Base-by-base conservation (phyloP, 2,113 vertebrate genomes). In the Kryptolebias marmoratus region DNA sequence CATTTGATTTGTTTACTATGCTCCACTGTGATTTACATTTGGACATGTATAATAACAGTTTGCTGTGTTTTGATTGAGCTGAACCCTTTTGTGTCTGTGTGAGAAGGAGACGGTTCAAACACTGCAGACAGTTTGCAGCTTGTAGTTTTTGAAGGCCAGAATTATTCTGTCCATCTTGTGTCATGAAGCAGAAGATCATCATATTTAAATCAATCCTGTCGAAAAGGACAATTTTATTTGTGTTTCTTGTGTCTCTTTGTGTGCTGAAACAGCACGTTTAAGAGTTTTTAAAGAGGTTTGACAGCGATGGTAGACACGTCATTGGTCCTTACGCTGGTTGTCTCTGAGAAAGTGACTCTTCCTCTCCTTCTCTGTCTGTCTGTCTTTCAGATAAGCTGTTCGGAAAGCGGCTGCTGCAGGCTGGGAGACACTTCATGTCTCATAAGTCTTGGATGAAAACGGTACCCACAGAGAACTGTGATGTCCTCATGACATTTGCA, bases 371-470 rank as follows among this genome's bases (percentile, higher is more conserved):
- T 71, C 1, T 77, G 56, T 68, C 14, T 77, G 52, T 79, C 16
- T 71, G 48, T 56, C 54, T 79, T 77, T 69, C 93, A 99, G 97
- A 99, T 90, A 98, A 98, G 87, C 92, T 99, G 59, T 99, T 99
- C 12, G 97, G 97, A 75, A 99, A 97, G 94, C 91, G 95, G 61
- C 95, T 98, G 76, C 93, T 98, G 69, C 97, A 98, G 87, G 96
- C 96, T 0, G 97, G 97, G 48, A 96, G 97, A 65, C 96, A 98
- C 94, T 95, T 99, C 93, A 97, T 98, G 94, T 97, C 97, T 85
- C 97, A 98, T 91, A 98, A 98, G 83, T 97, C 97, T 18, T 99
- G 97, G 97, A 98, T 99, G 97, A 99, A 97, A 89, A 98, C 97
- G 0, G 97, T 99, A 88, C 97, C 97, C 88, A 98, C 97, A 0